phyloP scores from a whole-genome alignment of 2,113 vertebrate species.

The Macaca fascicularis region DNA sequence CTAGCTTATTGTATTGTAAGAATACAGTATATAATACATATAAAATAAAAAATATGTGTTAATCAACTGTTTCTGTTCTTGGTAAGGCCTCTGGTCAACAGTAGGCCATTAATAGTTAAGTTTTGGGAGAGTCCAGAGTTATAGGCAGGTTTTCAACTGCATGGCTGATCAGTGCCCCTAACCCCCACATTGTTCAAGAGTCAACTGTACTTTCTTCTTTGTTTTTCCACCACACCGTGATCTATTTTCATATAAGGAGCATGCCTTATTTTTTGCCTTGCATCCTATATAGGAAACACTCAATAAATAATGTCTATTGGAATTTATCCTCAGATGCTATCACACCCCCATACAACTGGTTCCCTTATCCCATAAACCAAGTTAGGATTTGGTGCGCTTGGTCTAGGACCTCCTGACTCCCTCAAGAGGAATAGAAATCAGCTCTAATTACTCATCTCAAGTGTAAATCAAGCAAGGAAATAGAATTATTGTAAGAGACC shows the following conservation, averaged over 20 bases:
- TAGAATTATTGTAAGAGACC: background rate
- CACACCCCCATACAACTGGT: background rate
- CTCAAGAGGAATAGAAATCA: constrained; percentile 13
- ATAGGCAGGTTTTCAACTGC: background rate
- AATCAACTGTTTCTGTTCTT: background rate
- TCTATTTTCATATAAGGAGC: background rate
- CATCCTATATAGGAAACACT: background rate
- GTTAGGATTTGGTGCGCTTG: background rate
- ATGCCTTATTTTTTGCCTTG: background rate
- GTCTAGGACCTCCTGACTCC: background rate
- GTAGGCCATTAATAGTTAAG: background rate
- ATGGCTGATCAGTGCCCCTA: background rate
- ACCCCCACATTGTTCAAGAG: background rate
- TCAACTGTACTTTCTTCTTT: background rate
- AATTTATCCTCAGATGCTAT: background rate
- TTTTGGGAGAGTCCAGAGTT: background rate
- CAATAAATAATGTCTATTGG: background rate
- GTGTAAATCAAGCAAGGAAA: background rate
- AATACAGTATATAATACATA: background rate
- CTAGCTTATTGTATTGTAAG: background rate
- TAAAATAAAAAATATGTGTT: background rate
- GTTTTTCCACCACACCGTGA: background rate
- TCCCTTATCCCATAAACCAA: background rate
- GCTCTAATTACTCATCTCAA: background rate
- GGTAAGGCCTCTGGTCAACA: background rate